Evolutionary conservation across 2,888 invertebrate genomes (phyloP), one percentile per base, ranked within the genome.

Genomic region (Caprella mutica): DNA sequence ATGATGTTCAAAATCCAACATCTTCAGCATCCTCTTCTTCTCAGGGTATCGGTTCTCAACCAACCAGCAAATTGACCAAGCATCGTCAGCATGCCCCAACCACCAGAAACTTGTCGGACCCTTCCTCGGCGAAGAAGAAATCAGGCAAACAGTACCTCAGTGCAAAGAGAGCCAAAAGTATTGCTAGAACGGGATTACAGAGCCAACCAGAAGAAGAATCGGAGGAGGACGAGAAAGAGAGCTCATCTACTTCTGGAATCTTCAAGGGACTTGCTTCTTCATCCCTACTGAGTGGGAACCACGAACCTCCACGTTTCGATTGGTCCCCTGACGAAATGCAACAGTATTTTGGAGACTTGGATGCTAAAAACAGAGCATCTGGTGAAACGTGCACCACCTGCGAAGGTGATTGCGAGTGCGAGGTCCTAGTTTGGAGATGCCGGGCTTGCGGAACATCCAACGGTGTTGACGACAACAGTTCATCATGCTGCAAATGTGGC

Each of bases 1-100:
- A 90, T 69, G 89, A 89, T 70, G 19, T 48, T 2, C 48, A 27
- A 4, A 27, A 48, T 19, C 24, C 59, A 48, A 56, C 58, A 3
- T 55, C 59, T 12, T 51, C 55, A 5, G 35, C 59, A 3, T 54
- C 62, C 35, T 55, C 58, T 8, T 21, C 43, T 17, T 27, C 27
- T 27, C 42, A 19, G 17, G 6, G 39, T 19, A 21, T 26, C 8
- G 40, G 19, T 19, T 12, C n/a, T 27, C 27, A 17, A 9, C 52
- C 39, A n/a, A n/a, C n/a, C n/a, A 29, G 40, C 42, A 39, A 29
- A 42, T 23, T 27, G 4, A 27, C 38, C 19, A 24, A 8, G 14
- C 26, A 30, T 30, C 46, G 33, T 12, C 21, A 26, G 27, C 44
- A 33, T 27, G 17, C 26, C n/a, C 12, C 33, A 14, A 38, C 30